Evolutionary conservation across 2,113 vertebrate species (phyloP).

Genomic region (Spizaetus ornatus): DNA sequence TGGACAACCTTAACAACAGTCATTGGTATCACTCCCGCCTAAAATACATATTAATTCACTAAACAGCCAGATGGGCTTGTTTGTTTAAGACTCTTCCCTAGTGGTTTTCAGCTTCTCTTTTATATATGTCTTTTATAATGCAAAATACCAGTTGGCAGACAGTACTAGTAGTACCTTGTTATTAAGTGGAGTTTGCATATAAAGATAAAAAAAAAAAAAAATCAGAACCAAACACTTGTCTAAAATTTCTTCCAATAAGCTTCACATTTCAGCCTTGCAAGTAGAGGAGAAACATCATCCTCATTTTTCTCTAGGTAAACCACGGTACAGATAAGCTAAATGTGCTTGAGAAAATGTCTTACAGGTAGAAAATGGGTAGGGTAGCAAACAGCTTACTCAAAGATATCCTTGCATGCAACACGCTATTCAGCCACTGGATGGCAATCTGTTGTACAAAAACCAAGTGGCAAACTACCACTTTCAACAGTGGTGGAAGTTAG

Average conservation of each 20-base stretch:
- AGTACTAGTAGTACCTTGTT: neutral
- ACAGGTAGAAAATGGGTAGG: neutral
- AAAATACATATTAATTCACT: constrained; percentile 36
- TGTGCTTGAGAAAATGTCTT: neutral
- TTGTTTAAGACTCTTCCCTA: constrained; percentile 39
- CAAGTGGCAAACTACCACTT: neutral
- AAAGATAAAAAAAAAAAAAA: neutral
- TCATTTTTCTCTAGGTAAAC: neutral
- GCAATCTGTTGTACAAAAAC: neutral
- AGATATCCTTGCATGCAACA: neutral
- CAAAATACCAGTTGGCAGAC: constrained; percentile 22
- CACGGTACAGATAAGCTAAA: neutral
- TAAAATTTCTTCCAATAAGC: neutral
- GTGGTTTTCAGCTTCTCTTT: neutral
- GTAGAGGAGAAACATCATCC: neutral
- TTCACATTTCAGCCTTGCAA: neutral
- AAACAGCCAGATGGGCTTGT: constrained; percentile 43
- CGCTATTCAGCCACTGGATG: neutral
- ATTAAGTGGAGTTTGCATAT: neutral
- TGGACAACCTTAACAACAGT: constrained; percentile 29
- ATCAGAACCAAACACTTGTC: neutral
- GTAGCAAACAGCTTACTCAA: neutral
- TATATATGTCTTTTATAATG: neutral
- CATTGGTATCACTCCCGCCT: neutral
- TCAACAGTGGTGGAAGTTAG: neutral